These are phyloP conservation scores for Hucho hucho DNA, from an alignment of 2,113 vertebrate genomes.

Conservation along the genomic window DNA sequence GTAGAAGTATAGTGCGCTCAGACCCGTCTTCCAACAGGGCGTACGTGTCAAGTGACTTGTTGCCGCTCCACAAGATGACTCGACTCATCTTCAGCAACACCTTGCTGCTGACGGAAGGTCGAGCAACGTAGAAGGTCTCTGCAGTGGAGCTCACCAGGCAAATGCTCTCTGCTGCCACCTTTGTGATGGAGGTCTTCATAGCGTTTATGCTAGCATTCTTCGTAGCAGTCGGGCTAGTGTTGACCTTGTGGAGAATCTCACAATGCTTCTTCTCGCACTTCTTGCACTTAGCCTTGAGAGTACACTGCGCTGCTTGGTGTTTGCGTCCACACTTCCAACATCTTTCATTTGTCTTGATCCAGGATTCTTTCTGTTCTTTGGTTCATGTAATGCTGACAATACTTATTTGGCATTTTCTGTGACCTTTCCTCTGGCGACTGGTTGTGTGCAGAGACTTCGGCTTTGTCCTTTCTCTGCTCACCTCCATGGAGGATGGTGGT, in stretches of 20 bases:
- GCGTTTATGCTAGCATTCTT: no score
- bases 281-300: neutral
- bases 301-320: slow-evolving; percentile 10
- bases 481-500: neutral
- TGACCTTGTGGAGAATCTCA: slow-evolving; percentile 2
- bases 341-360: neutral
- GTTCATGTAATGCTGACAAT: slow-evolving; percentile 28
- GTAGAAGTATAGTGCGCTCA: no score
- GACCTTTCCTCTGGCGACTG: neutral
- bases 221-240: neutral
- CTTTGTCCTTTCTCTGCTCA: no score
- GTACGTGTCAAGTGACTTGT: no score
- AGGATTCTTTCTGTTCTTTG: neutral
- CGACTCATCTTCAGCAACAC: neutral
- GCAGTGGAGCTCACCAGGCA: neutral
- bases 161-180: neutral
- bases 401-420: neutral
- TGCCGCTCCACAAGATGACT: neutral
- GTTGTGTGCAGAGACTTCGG: neutral
- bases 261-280: slow-evolving; percentile 10
- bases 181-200: neutral
- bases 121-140: neutral
- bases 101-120: neutral
- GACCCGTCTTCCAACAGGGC: neutral
- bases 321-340: slow-evolving; percentile 17